Conservation (phyloP, 2,888 invertebrate genomes). For the Prionchulus punctatus region DNA sequence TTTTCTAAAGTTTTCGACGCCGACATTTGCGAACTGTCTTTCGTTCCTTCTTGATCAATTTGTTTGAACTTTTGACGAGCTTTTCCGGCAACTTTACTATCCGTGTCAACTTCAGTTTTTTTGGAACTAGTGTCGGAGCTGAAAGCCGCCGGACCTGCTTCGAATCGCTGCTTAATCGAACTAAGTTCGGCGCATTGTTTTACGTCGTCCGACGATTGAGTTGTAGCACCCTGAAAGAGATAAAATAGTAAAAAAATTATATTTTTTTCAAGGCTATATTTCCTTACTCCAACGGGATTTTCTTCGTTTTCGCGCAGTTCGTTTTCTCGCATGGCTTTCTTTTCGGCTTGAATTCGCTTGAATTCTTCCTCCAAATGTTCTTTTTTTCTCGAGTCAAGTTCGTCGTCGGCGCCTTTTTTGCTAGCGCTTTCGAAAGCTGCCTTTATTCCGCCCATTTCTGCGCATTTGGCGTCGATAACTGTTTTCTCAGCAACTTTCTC, state of each 20-base stretch:
- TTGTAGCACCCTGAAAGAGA: too few species aligned
- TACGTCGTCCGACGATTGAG: constrained; percentile 5
- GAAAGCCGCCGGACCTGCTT: constrained; percentile 18
- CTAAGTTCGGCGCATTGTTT: constrained; percentile 16
- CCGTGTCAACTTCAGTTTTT: constrained; percentile 20
- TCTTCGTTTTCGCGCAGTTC: not conserved
- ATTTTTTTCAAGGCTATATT: too few species aligned
- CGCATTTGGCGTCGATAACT: constrained; percentile 21
- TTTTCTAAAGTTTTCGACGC: not conserved
- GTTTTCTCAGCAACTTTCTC: constrained; percentile 11
- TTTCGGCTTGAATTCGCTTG: constrained; percentile 3
- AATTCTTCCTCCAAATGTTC: constrained; percentile 11
- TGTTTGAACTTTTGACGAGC: constrained; percentile 76
- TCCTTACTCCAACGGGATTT: not conserved
- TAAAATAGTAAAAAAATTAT: too few species aligned
- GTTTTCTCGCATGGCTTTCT: not conserved
- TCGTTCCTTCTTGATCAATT: constrained; percentile 54
- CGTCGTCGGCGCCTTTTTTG: not conserved
- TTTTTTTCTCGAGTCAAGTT: not conserved
- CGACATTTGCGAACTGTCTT: constrained; percentile 13
- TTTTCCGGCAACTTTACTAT: constrained; percentile 47
- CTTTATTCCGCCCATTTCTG: constrained; percentile 24
- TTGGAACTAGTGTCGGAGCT: constrained; percentile 12
- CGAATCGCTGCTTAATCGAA: constrained; percentile 20
- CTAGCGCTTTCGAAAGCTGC: constrained; percentile 16